These are phyloP conservation scores for Lasioglossum villosulum DNA, from an alignment of 2,888 invertebrate species.

Conservation along the genomic window DNA sequence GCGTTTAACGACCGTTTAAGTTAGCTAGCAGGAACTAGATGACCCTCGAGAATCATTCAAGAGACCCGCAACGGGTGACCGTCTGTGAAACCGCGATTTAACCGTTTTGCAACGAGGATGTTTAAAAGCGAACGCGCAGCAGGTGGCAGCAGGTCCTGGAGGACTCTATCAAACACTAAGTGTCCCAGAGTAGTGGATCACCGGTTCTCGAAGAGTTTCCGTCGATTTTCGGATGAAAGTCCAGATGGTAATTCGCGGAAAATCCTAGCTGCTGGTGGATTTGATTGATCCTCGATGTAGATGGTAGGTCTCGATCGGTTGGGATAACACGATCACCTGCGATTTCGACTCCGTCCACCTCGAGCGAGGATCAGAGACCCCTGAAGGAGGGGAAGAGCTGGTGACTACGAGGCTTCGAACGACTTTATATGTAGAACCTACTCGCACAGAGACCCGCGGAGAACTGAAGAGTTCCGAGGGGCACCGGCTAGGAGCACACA, in stretches of 20 bases:
- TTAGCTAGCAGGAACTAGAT: not conserved
- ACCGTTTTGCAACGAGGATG: not conserved
- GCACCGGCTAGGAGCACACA: slow-evolving; percentile 77
- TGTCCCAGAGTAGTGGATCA: not conserved
- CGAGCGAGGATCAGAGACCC: not conserved
- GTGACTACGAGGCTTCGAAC: not conserved
- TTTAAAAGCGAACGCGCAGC: not conserved
- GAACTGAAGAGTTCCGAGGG: slow-evolving; percentile 76
- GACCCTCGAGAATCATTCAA: not conserved
- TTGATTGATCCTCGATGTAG: not conserved
- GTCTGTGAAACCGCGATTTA: not conserved
- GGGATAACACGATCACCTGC: slow-evolving; percentile 17
- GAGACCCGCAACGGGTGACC: not conserved
- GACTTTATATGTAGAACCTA: slow-evolving; percentile 43
- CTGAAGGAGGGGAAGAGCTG: slow-evolving; percentile 5
- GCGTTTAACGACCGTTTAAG: not conserved
- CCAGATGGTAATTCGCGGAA: not conserved
- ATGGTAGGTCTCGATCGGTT: not conserved
- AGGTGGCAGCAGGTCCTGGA: not conserved
- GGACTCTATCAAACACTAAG: not conserved
- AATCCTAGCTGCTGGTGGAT: not conserved
- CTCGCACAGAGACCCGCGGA: slow-evolving; percentile 75
- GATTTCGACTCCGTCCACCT: slow-evolving; percentile 25
- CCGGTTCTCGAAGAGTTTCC: not conserved
- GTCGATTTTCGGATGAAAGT: not conserved